These are phyloP conservation scores for Acanthaster planci DNA, from an alignment of 35 echinoderm and acorn worm genomes.

Conservation along the genomic window DNA sequence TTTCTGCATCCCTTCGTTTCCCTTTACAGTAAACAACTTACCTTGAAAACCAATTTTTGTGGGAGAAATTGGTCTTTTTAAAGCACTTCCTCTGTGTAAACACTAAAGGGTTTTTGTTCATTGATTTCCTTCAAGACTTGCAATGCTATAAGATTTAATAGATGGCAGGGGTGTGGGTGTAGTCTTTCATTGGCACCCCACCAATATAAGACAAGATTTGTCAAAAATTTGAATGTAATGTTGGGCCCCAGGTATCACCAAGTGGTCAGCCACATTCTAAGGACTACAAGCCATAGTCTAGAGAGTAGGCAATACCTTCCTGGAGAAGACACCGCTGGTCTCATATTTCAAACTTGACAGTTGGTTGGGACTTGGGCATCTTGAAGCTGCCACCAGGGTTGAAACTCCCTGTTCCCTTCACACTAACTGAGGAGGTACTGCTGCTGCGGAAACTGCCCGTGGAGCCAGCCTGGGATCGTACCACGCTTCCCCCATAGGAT, in stretches of 20 bases:
- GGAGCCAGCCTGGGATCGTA: not conserved
- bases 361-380: not conserved
- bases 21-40: no score
- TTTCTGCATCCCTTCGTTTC: no score
- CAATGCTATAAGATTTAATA: no score
- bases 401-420: not conserved
- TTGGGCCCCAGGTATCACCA: not conserved
- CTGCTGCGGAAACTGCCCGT: not conserved
- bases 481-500: slow-evolving; percentile 55
- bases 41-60: no score
- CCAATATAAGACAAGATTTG: not conserved
- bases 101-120: no score
- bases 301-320: not conserved
- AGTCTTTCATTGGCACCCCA: not conserved
- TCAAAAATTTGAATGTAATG: not conserved
- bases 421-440: not conserved
- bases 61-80: no score
- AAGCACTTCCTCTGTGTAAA: no score
- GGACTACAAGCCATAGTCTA: not conserved
- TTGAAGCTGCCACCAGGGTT: slow-evolving; percentile 2
- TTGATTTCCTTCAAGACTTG: not conserved
- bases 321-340: not conserved
- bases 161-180: not conserved
- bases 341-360: slow-evolving; percentile 25
- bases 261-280: not conserved